Conservation (phyloP, 2,888 invertebrate genomes). For the Pogonocherus hispidulus region DNA sequence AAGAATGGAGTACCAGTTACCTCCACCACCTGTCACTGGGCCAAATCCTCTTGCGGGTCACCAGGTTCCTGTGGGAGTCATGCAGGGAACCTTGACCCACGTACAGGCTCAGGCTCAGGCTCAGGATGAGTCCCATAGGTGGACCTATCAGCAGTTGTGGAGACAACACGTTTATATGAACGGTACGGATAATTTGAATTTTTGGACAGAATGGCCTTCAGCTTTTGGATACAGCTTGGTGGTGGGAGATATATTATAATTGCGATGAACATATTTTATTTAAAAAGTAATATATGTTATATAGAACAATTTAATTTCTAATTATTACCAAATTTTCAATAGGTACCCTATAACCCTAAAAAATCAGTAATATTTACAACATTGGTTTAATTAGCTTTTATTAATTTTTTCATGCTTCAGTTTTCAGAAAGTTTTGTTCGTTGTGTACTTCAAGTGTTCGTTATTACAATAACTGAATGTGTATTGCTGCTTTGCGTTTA, state of each 20-base stretch:
- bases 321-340: no score
- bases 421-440: no score
- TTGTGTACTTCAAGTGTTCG: no score
- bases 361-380: no score
- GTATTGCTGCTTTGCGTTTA: conserved; percentile 12
- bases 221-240: not conserved
- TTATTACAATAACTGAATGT: no score
- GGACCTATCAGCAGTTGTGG: conserved; percentile 85
- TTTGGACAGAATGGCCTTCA: not conserved
- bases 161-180: conserved; percentile 85
- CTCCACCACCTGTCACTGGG: conserved; percentile 65
- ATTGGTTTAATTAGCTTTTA: no score
- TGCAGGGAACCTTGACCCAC: conserved; percentile 77
- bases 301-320: no score
- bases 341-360: no score
- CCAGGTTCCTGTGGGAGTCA: conserved; percentile 76
- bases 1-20: conserved; percentile 71
- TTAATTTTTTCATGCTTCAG: no score
- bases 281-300: no score
- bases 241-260: conserved; percentile 13
- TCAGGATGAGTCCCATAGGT: conserved; percentile 72
- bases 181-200: conserved; percentile 70
- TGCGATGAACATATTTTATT: no score
- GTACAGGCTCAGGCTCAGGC: conserved; percentile 73
- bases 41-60: conserved; percentile 63